Conservation (phyloP, 2,888 invertebrate species). For the Salpingus planirostris region DNA sequence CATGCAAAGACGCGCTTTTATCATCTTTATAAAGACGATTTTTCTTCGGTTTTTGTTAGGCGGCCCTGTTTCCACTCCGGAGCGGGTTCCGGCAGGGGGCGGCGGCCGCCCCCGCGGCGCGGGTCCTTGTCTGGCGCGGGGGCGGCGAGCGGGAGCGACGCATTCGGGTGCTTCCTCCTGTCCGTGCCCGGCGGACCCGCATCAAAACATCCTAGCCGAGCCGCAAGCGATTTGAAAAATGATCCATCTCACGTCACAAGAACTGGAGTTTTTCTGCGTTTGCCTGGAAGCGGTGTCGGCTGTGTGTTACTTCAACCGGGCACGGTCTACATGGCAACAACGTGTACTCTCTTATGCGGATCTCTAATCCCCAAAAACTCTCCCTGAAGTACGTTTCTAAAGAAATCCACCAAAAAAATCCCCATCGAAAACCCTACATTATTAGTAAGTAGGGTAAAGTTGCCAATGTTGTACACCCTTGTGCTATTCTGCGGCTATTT, state of each 20-base stretch:
- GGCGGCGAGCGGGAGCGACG: not conserved
- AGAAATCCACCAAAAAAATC: too few species aligned
- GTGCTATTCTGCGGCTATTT: too few species aligned
- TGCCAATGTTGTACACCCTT: too few species aligned
- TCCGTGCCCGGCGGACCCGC: constrained; percentile 35
- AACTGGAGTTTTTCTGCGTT: constrained; percentile 27
- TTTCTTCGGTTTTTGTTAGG: constrained; percentile 41
- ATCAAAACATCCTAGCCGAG: constrained; percentile 39
- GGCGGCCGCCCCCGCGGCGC: constrained; percentile 4
- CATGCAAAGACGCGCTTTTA: constrained; percentile 44
- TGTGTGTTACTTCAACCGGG: constrained; percentile 7
- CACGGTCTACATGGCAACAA: constrained; percentile 11
- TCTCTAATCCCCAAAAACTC: too few species aligned
- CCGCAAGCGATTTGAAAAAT: constrained; percentile 42
- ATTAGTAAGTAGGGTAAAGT: too few species aligned
- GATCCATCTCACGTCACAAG: constrained; percentile 40
- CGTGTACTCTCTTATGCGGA: constrained; percentile 10
- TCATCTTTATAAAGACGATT: constrained; percentile 44
- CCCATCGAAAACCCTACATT: too few species aligned
- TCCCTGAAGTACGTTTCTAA: too few species aligned
- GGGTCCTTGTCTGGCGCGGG: not conserved
- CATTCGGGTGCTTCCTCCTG: constrained; percentile 10
- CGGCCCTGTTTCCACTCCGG: constrained; percentile 39
- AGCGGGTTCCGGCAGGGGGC: constrained; percentile 34
- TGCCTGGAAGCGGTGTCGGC: constrained; percentile 24